These are phyloP conservation scores for Buathra laborator DNA, from an alignment of 2,888 invertebrate species.

Conservation along the genomic window DNA sequence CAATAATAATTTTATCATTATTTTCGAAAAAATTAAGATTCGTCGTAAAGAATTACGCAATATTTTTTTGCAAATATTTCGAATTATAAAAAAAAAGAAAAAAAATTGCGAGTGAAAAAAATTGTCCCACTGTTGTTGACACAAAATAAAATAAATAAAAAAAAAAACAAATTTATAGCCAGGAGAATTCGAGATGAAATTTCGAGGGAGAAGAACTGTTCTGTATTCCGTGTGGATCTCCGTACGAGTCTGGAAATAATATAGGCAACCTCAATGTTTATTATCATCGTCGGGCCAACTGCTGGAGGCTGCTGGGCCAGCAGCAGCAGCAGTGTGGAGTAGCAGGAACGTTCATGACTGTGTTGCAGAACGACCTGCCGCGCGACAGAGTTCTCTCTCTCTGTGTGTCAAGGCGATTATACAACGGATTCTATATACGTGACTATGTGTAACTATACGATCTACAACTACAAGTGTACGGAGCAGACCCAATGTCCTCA, in stretches of 20 bases:
- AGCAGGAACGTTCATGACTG: conserved; percentile 65
- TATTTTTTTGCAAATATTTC: too few species aligned
- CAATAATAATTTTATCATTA: too few species aligned
- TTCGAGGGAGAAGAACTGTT: conserved; percentile 18
- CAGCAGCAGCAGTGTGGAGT: conserved; percentile 6
- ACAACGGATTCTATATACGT: conserved; percentile 58
- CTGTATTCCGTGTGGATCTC: conserved; percentile 63
- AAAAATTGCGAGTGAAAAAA: too few species aligned
- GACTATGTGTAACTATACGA: conserved; percentile 6
- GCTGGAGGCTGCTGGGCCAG: conserved; percentile 69
- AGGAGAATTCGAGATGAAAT: neutral
- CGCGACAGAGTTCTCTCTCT: conserved; percentile 54
- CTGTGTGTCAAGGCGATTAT: conserved; percentile 73
- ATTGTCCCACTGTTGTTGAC: too few species aligned
- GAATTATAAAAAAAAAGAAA: too few species aligned
- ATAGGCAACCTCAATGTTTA: conserved; percentile 71
- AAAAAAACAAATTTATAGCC: too few species aligned
- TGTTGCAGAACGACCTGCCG: conserved; percentile 64
- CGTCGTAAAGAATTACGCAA: too few species aligned
- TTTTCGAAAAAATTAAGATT: too few species aligned
- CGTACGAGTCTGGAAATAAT: conserved; percentile 46
- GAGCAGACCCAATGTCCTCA: conserved; percentile 66
- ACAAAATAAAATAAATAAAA: too few species aligned
- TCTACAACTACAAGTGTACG: conserved; percentile 25
- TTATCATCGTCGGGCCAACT: conserved; percentile 65